phyloP scores from a whole-genome alignment of 2,113 vertebrate genomes.

The Ondatra zibethicus region DNA sequence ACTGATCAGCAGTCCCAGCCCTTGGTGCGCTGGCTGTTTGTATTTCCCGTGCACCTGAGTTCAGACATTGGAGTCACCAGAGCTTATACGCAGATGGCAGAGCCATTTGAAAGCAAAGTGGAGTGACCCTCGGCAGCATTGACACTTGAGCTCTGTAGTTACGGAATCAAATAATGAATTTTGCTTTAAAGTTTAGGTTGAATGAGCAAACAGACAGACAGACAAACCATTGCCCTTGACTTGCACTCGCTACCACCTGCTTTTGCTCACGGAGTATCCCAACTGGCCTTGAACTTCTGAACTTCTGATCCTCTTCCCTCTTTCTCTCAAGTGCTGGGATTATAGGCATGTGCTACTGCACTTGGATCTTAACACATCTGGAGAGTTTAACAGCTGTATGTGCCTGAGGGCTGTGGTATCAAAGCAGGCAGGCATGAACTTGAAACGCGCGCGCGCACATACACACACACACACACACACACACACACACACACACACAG shows the following conservation, averaged over 20 bases:
- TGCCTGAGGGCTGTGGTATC: fast-evolving
- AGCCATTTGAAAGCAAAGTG: background rate
- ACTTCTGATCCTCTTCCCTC: background rate
- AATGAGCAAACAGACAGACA: background rate
- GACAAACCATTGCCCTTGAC: background rate
- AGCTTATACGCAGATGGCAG: background rate
- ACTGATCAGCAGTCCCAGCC: background rate
- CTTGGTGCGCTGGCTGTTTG: background rate
- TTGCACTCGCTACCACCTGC: background rate
- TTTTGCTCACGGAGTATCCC: background rate
- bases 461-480: background rate
- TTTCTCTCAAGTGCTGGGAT: background rate
- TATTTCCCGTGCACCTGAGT: background rate
- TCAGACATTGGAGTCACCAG: background rate
- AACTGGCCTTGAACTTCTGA: background rate
- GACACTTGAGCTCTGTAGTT: background rate
- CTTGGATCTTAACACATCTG: background rate
- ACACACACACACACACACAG: background rate
- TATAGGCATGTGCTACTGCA: background rate
- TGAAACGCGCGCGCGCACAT: no score
- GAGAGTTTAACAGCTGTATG: background rate
- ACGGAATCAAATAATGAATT: background rate
- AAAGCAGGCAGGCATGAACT: background rate
- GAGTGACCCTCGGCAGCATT: background rate
- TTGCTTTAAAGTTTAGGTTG: background rate